Evolutionary conservation across 2,888 invertebrate species (phyloP), one percentile per base, ranked within the genome.

Genomic region (Caenorhabditis zanzibari): DNA sequence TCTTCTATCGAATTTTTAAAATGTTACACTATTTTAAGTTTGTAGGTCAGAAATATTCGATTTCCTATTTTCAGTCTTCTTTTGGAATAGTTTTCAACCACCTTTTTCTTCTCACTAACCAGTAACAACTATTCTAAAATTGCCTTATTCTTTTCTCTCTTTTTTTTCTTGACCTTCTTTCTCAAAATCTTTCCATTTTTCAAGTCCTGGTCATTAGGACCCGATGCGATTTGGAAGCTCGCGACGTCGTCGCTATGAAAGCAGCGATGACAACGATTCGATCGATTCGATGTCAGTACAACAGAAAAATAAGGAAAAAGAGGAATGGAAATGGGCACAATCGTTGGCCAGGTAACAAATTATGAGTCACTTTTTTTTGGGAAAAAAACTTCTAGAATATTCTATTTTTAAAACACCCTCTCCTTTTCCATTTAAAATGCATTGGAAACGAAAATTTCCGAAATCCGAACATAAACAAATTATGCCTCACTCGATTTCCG

Each of bases 311-410:
- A 72, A 74, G 35, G 71, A 79, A n/a, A 73, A 73, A n/a, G 81
- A 81, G 26, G 81, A 81, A 24, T 74, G 73, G 81, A 74, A 81
- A 24, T 81, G 81, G 81, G 81, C 81, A 22, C 73, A 81, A 44
- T 26, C 56, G 6, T 47, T 81, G 19, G 73, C 81, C 6, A 81
- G 81, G 81, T 73, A 19, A 61, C 38, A 28, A n/a, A 22, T 7
- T 19, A 22, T 38, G 38, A 54, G 22, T 68, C 68, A 52, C 35
- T n/a, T n/a, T n/a, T n/a, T n/a, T n/a, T n/a, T n/a, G n/a, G n/a
- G n/a, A n/a, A n/a, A 14, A 44, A 35, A 16, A n/a, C 16, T 32
- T 35, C 32, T 19, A 22, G 32, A 41, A 2, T n/a, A 44, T 63
- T 26, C 26, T 24, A n/a, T 63, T 44, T 63, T 63, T 22, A 19